phyloP scores from a whole-genome alignment of 2,888 invertebrate genomes.

The Baronia brevicornis region DNA sequence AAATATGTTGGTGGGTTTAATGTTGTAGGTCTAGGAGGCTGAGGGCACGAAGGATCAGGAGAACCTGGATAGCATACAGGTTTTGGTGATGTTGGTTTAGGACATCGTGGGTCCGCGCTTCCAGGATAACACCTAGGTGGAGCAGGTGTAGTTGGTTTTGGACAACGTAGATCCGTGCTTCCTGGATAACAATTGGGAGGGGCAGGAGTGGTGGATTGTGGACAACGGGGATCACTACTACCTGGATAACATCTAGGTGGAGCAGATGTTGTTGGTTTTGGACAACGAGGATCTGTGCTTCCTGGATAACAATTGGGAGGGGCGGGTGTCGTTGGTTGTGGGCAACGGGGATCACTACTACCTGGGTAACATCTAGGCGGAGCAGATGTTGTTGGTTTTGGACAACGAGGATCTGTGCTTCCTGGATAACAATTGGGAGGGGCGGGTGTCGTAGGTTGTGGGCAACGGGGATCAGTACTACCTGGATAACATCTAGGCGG shows the following conservation, averaged over 20 bases:
- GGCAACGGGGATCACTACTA: slow-evolving; percentile 32
- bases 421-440: slow-evolving; percentile 33
- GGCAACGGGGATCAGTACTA: slow-evolving; percentile 33
- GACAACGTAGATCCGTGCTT: slow-evolving; percentile 32
- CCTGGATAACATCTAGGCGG: slow-evolving; percentile 32
- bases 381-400: slow-evolving; percentile 27
- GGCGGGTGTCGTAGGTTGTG: slow-evolving; percentile 30
- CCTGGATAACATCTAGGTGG: slow-evolving; percentile 29
- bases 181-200: slow-evolving; percentile 38
- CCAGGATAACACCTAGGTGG: slow-evolving; percentile 39
- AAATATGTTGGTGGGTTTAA: too few relatives aligned
- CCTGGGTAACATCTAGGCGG: slow-evolving; percentile 35
- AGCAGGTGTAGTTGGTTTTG: slow-evolving; percentile 24
- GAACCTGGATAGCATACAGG: slow-evolving; percentile 26
- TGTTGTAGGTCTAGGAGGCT: slow-evolving; percentile 26
- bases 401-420: slow-evolving; percentile 35
- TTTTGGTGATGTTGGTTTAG: slow-evolving; percentile 15
- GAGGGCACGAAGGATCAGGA: slow-evolving; percentile 36
- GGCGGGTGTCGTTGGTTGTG: slow-evolving; percentile 24
- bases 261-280: slow-evolving; percentile 29
- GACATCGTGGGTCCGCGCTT: slow-evolving; percentile 39
- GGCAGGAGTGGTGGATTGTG: slow-evolving; percentile 24
- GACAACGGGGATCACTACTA: slow-evolving; percentile 27
- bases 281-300: slow-evolving; percentile 36
- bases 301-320: slow-evolving; percentile 39